These are phyloP conservation scores for Procambarus virginalis DNA, from an alignment of 1,140 invertebrate species.

Conservation along the genomic window DNA sequence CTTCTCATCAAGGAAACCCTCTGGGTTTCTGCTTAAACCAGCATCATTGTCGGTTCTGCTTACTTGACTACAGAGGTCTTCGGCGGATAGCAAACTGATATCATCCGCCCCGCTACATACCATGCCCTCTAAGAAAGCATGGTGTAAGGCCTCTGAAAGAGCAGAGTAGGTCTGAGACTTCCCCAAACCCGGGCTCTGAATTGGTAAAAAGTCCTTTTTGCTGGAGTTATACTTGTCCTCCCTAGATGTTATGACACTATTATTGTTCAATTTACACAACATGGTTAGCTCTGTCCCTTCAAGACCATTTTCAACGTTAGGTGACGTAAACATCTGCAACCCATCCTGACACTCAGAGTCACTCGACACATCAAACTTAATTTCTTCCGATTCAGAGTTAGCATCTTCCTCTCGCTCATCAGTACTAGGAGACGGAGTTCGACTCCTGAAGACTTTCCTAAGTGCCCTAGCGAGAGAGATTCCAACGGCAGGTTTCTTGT, in stretches of 20 bases:
- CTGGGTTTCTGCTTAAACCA: slow-evolving; percentile 11
- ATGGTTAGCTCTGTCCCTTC: slow-evolving; percentile 6
- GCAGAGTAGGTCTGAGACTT: slow-evolving; percentile 59
- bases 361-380: slow-evolving; percentile 39
- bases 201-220: slow-evolving; percentile 24
- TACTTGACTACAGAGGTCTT: slow-evolving; percentile 30
- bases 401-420: slow-evolving; percentile 39
- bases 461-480: slow-evolving; percentile 46
- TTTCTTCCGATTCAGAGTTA: slow-evolving; percentile 28
- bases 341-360: slow-evolving; percentile 44
- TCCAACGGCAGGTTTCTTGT: slow-evolving; percentile 32
- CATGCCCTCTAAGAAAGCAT: slow-evolving; percentile 59
- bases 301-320: background rate
- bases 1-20: slow-evolving; percentile 19
- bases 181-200: slow-evolving; percentile 4
- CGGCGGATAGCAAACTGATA: slow-evolving; percentile 29
- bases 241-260: slow-evolving; percentile 19
- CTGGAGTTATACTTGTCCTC: slow-evolving; percentile 18
- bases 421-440: slow-evolving; percentile 59
- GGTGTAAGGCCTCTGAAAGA: slow-evolving; percentile 57
- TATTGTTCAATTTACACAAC: slow-evolving; percentile 40
- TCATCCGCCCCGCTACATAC: slow-evolving; percentile 51
- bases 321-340: background rate
- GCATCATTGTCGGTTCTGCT: slow-evolving; percentile 49
- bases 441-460: slow-evolving; percentile 58